Base-by-base conservation (phyloP, 2,113 vertebrate species). In the Melanocharis versteri region DNA sequence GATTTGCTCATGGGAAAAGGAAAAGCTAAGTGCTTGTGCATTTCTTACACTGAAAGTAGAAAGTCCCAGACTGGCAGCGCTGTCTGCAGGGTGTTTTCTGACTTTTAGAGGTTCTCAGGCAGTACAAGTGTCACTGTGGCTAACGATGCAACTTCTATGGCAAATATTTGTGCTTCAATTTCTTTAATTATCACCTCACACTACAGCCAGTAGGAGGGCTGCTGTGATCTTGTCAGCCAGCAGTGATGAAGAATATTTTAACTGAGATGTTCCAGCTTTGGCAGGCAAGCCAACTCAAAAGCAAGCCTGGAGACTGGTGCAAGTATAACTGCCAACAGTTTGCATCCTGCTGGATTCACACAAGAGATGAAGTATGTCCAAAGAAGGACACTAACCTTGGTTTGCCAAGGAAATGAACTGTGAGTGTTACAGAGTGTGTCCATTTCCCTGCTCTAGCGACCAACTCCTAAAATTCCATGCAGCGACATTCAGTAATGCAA, bases 71-170 rank as follows among this genome's bases (percentile, higher is more conserved):
- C 62, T 44, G 21, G 10, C 14, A 72, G 31, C 0, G 17, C 37
- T 53, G n/a, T 44, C 82, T 85, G 53, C 33, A 51, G 23, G 15
- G 3, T 39, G 33, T 58, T 83, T 37, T 35, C 56, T 75, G 27
- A 51, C 2, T 6, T 68, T 83, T 19, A 19, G 50, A n/a, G 37
- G n/a, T 22, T 62, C n/a, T 64, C 44, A 57, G 64, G 33, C 60
- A 51, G 22, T 22, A 33, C 6, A 48, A 71, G 7, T 31, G 19
- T 53, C 16, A 9, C 22, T 70, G 50, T 15, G 26, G 37, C 30
- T 44, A 70, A 35, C 0, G 0, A 24, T 53, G 27, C 7, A 68
- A 51, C 15, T 33, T 72, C 35, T 60, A 1, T 11, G 35, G 48
- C 39, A 93, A 87, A 51, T 76, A 47, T 51, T 54, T 54, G 35